These are phyloP conservation scores for Macrophya alboannulata DNA, from an alignment of 2,888 invertebrate species.

Conservation along the genomic window DNA sequence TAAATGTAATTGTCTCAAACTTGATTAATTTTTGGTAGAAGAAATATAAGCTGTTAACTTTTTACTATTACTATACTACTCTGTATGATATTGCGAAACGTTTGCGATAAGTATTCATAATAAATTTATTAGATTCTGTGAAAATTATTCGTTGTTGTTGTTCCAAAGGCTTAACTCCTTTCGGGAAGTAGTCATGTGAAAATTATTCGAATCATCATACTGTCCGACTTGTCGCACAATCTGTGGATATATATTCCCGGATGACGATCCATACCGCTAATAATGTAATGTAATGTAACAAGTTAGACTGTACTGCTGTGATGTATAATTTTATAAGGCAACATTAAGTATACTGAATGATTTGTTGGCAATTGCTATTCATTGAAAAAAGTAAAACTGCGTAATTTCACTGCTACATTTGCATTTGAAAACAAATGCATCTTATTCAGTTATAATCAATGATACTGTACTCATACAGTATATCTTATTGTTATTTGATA, in stretches of 20 bases:
- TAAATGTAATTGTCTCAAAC: conserved; percentile 12
- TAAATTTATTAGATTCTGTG: neutral
- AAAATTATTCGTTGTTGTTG: no score
- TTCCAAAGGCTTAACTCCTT: no score
- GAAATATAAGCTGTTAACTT: neutral
- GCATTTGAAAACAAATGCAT: no score
- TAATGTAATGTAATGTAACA: neutral
- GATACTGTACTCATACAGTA: no score
- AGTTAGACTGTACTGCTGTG: neutral
- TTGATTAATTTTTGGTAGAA: neutral
- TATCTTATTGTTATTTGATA: neutral
- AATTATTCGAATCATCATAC: neutral
- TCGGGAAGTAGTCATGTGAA: no score
- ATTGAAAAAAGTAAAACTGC: conserved; percentile 15
- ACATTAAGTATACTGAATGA: conserved; percentile 35
- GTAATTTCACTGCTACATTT: conserved; percentile 24
- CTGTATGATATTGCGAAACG: neutral
- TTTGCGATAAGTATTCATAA: neutral
- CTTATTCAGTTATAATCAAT: no score
- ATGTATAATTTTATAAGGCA: conserved; percentile 32
- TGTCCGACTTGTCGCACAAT: neutral
- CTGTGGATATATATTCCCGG: neutral
- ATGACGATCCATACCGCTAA: conserved; percentile 24
- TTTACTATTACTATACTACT: neutral
- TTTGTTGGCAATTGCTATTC: neutral